Conservation (phyloP, 2,113 vertebrate genomes). For the Oryzias curvinotus region DNA sequence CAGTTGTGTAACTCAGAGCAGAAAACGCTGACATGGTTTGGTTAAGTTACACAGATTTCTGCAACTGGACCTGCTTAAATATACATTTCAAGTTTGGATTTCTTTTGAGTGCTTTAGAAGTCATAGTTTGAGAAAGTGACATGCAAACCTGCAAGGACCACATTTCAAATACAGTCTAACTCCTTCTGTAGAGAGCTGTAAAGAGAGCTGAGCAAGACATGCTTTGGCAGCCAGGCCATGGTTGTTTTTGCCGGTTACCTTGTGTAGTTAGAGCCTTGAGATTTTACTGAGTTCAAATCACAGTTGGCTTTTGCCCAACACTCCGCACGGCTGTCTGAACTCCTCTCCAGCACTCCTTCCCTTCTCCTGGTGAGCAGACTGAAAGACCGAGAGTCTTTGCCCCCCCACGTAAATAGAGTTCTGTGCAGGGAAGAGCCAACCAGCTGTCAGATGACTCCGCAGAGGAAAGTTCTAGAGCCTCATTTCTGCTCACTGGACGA, state of each 20-base stretch:
- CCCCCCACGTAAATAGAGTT: constrained; percentile 61
- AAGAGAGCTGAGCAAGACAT: constrained; percentile 56
- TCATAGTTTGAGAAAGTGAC: constrained; percentile 26
- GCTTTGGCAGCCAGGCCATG: constrained; percentile 41
- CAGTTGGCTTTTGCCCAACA: constrained; percentile 24
- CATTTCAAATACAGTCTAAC: too few relatives aligned
- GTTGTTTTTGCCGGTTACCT: constrained; percentile 67
- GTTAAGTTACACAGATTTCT: too few relatives aligned
- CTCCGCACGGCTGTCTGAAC: constrained; percentile 33
- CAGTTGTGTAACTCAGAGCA: constrained; percentile 39
- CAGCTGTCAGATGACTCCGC: constrained; percentile 72
- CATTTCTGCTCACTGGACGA: constrained; percentile 36
- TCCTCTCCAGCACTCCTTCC: constrained; percentile 48
- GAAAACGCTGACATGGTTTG: constrained; percentile 30
- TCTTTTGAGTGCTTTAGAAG: too few relatives aligned
- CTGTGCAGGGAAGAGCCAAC: constrained; percentile 48
- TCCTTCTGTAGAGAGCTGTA: neutral
- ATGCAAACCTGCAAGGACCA: constrained; percentile 36
- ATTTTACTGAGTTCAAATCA: constrained; percentile 50
- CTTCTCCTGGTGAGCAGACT: constrained; percentile 50
- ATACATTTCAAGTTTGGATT: too few relatives aligned
- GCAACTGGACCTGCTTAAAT: too few relatives aligned
- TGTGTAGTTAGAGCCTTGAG: constrained; percentile 59
- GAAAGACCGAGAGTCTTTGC: constrained; percentile 57
- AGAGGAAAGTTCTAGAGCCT: constrained; percentile 73